Base-by-base conservation (phyloP, 2,113 vertebrate genomes). In the Pyrgilauda ruficollis region DNA sequence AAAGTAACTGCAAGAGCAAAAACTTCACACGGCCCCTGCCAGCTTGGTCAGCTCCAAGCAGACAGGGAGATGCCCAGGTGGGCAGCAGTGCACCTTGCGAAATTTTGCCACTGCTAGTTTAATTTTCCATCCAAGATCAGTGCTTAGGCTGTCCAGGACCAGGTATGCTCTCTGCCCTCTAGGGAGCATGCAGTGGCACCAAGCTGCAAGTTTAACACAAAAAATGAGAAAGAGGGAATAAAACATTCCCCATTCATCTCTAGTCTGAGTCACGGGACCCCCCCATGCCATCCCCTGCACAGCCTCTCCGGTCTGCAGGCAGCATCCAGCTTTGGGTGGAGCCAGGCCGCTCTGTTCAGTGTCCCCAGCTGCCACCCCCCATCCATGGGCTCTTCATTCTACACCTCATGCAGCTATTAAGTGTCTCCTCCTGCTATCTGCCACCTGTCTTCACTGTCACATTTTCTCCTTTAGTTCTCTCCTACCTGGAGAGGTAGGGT, bases 31-130 rank as follows among this genome's bases (percentile, higher is more conserved):
- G 15, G 14, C 43, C 62, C 33, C 43, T 2, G 3, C 23, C 26
- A 70, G 28, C 28, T 50, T 50, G 14, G 22, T n/a, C n/a, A 89
- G 35, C 68, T 74, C 18, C 2, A 2, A 86, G 55, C 9, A 86
- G 47, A 18, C 35, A 77, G 41, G 19, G 11, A 72, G 43, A 67
- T 19, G 27, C n/a, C 13, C 69, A 62, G n/a, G 37, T 1, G 1
- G 61, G 39, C 46, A 91, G 50, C 35, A 64, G 37, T 0, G 0
- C 13, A 44, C 19, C 35, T 49, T 22, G 50, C 0, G 1, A 77
- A 67, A 30, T 66, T 92, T 50, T 67, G 33, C 27, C 37, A 59
- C 13, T 18, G 47, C 20, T 43, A 24, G n/a, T 39, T 91, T 49
- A 28, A 31, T 35, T 58, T 73, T 56, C 68, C 13, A 68, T 23